These are phyloP conservation scores for Papilio glaucus DNA, from an alignment of 1,140 invertebrate genomes.

Conservation along the genomic window DNA sequence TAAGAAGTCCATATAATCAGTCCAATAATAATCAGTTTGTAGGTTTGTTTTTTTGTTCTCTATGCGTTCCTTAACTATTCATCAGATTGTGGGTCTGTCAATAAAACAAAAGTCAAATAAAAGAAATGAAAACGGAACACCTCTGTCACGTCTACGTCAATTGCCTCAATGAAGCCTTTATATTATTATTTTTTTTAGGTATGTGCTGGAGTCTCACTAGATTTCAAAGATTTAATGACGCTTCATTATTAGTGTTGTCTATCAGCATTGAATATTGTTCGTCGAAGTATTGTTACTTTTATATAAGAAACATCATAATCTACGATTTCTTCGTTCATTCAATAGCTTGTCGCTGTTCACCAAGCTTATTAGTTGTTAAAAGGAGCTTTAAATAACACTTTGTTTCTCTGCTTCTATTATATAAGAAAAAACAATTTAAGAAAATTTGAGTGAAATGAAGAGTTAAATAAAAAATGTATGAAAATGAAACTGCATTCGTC, in stretches of 20 bases:
- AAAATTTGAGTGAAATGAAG: slow-evolving; percentile 1
- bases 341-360: background rate
- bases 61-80: too few species aligned
- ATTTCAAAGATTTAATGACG: background rate
- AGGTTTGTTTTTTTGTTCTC: too few species aligned
- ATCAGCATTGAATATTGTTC: background rate
- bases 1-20: too few species aligned
- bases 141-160: background rate
- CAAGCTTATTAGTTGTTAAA: slow-evolving; percentile 14
- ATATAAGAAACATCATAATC: background rate
- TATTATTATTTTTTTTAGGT: background rate
- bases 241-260: background rate
- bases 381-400: slow-evolving; percentile 1
- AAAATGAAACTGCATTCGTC: slow-evolving; percentile 2
- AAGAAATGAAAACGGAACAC: background rate
- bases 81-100: slow-evolving; percentile 10
- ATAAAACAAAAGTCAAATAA: background rate
- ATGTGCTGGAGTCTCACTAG: background rate
- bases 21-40: background rate
- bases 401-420: background rate
- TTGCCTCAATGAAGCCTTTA: background rate
- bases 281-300: background rate
- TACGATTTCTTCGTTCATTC: slow-evolving; percentile 5
- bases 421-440: background rate
- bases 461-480: background rate